These are phyloP conservation scores for Drosophila formosana DNA, from an alignment of 2,888 invertebrate genomes.

Conservation along the genomic window DNA sequence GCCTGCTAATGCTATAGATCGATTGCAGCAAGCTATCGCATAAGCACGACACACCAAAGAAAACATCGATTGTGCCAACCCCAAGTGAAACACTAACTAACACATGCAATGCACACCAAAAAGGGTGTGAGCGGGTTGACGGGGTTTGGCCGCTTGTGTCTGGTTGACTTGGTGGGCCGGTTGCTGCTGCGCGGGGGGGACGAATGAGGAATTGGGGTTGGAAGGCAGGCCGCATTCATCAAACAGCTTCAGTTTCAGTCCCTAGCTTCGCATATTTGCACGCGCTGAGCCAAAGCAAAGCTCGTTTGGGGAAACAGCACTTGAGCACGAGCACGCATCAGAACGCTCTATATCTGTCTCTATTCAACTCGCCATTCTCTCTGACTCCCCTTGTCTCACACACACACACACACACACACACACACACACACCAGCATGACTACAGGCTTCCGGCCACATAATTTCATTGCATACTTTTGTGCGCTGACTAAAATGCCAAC, in stretches of 20 bases:
- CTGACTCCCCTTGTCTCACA: not conserved
- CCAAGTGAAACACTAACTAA: constrained; percentile 20
- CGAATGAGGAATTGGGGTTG: constrained; percentile 7
- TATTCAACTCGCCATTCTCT: not conserved
- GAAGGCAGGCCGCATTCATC: constrained; percentile 25
- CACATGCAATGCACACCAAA: constrained; percentile 3
- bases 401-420: not conserved
- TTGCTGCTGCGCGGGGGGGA: too few species aligned
- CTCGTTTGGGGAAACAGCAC: constrained; percentile 49
- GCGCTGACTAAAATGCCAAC: constrained; percentile 50
- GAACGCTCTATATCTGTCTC: constrained; percentile 15
- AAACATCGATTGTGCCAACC: constrained; percentile 22
- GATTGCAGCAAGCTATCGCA: constrained; percentile 36
- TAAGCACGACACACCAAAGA: constrained; percentile 3
- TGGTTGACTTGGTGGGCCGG: not conserved
- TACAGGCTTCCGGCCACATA: constrained; percentile 55
- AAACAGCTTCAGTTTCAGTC: constrained; percentile 52
- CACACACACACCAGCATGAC: not conserved
- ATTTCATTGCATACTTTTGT: constrained; percentile 70
- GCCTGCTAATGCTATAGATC: constrained; percentile 4
- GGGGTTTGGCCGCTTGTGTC: not conserved
- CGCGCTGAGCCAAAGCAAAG: constrained; percentile 65
- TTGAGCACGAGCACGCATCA: constrained; percentile 56
- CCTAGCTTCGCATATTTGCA: constrained; percentile 66
- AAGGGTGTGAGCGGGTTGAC: not conserved